Base-by-base conservation (phyloP, 1,140 invertebrate genomes). In the Micrasema minimum region DNA sequence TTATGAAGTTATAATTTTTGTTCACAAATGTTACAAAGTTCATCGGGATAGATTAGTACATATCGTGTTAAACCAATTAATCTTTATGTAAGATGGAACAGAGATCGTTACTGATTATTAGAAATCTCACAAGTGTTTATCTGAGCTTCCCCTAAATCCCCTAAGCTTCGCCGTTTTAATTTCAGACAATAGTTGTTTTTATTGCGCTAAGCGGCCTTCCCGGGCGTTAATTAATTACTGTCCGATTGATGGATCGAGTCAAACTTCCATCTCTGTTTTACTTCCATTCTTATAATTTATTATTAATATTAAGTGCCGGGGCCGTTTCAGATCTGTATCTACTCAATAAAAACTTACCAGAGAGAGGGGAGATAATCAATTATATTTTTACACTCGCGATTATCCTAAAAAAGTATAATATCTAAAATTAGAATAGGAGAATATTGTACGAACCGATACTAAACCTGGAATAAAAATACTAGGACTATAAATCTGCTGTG, bases 171-270 rank as follows among this genome's bases (percentile, higher is more conserved):
- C 67, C 35, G 67, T 70, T 70, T 31, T 45, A 59, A 62, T 61
- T 66, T 64, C 59, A 18, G 41, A 50, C 45, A 61, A 57, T 51
- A 61, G 69, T 75, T 72, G 73, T 75, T 75, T 75, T 72, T 75
- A 75, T 75, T 75, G 69, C 65, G 55, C 72, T 62, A 66, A 74
- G 57, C 57, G 57, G 69, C 66, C 41, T 75, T 75, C 66, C 66
- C 59, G 45, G 69, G 66, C 61, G 65, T 66, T 75, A 75, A 75
- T 75, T 75, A 75, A 75, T 75, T 75, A 75, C 73, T 71, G 64
- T 69, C 69, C 72, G 72, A 75, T 69, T 75, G 73, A 75, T 72
- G 73, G 69, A 75, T 75, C 37, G 66, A 65, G 66, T 35, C 12
- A 50, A 51, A 38, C 26, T 53, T 23, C 12, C 14, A 16, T 66